phyloP scores from a whole-genome alignment of 2,888 invertebrate species.

The Ichneumoninae sp. region DNA sequence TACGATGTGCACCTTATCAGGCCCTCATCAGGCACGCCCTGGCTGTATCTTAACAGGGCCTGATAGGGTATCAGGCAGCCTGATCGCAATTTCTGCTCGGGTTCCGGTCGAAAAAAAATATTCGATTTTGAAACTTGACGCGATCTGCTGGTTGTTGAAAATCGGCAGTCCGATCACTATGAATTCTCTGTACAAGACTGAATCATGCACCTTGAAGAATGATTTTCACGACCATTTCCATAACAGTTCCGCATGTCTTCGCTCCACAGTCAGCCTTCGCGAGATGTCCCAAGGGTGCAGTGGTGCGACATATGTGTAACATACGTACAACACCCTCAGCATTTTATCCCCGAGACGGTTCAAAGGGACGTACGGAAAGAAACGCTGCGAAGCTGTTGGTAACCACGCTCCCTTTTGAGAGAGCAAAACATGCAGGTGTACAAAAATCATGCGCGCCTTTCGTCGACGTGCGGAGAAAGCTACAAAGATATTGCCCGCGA shows the following conservation, averaged over 20 bases:
- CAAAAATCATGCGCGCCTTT: background rate
- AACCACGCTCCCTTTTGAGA: background rate
- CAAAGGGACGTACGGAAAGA: background rate
- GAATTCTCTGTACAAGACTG: background rate
- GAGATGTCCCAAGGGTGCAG: slow-evolving; percentile 26
- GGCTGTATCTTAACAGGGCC: too few relatives aligned
- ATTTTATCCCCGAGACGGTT: background rate
- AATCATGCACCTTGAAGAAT: slow-evolving; percentile 4
- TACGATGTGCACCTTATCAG: too few relatives aligned
- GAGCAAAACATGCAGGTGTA: background rate
- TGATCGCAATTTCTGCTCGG: too few relatives aligned
- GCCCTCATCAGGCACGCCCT: too few relatives aligned
- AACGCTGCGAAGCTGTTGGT: background rate
- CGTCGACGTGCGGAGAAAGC: background rate
- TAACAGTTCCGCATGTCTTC: slow-evolving; percentile 9
- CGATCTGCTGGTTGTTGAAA: background rate
- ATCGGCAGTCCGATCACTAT: background rate
- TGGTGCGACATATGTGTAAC: background rate
- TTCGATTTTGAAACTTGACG: background rate
- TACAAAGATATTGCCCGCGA: slow-evolving; percentile 7
- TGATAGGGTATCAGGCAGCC: too few relatives aligned
- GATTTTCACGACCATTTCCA: slow-evolving; percentile 16
- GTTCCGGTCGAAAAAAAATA: background rate
- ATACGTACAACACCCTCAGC: background rate
- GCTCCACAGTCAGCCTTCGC: background rate